Evolutionary conservation across 2,888 invertebrate species (phyloP), one percentile per base, ranked within the genome.

Genomic region (Cryptocheilus praepositus): DNA sequence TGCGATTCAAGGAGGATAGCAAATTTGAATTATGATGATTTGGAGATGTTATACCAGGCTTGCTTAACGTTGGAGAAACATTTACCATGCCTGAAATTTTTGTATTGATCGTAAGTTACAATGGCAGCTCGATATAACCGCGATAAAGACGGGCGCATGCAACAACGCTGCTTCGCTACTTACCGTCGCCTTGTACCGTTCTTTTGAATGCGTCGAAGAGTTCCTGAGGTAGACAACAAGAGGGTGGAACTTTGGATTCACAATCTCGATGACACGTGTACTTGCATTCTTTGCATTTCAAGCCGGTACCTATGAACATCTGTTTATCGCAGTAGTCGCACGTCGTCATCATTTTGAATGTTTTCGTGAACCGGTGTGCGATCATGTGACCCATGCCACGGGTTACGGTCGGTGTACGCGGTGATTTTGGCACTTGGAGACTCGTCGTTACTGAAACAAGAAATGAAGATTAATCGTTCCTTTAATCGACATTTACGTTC

Each of bases 271-370:
- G 95, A 86, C 95, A 95, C 82, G 94, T 95, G 86, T 96, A 97
- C 91, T 97, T 98, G 92, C 98, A 98, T 89, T 97, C 97, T 88
- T 95, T 97, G 89, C 98, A 98, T 89, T 95, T 97, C 79, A 96
- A 92, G 8, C 94, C 95, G 21, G 93, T 91, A 43, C 94, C 95
- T 87, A 95, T 94, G 80, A 95, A 93, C 93, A 96, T 95, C 89
- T 95, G 95, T 85, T 95, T 95, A 82, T 94, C 94, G 89, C 98
- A 98, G 86, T 94, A 94, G 89, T 96, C 95, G 89, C 98, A 98
- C 0, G 95, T 95, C 61, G 96, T 94, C 89, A 95, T 94, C 91
- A 96, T 92, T 89, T 95, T 96, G 90, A 96, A 94, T 43, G 94
- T 95, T 91, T 95, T 96, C 64, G 94, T 93, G 90, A 97, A 97